phyloP scores from a whole-genome alignment of 2,113 vertebrate species.

The Tachysurus vachellii region DNA sequence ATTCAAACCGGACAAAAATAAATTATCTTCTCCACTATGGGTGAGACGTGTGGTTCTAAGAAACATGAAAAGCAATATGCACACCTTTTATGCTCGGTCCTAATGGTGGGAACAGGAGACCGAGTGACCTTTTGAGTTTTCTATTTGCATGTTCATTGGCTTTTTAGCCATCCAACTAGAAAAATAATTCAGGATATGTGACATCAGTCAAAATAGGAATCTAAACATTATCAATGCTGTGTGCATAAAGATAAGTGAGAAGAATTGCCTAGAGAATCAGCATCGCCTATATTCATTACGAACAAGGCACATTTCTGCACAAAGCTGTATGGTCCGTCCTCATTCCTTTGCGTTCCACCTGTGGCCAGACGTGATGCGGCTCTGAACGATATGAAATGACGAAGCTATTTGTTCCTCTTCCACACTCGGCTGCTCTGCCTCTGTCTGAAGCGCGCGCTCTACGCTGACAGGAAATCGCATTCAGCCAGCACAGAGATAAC shows the following conservation, averaged over 20 bases:
- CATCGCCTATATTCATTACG: conserved; percentile 1
- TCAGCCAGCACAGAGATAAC: conserved; percentile 72
- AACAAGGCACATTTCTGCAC: conserved; percentile 2
- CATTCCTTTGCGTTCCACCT: conserved; percentile 40
- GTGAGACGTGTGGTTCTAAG: conserved; percentile 58
- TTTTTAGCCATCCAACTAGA: conserved; percentile 60
- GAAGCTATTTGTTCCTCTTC: conserved; percentile 48
- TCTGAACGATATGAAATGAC: conserved; percentile 47
- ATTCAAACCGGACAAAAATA: conserved; percentile 51
- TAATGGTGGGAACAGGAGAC: conserved; percentile 74
- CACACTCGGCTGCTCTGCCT: conserved; percentile 46
- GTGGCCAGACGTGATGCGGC: conserved; percentile 33
- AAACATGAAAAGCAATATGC: conserved; percentile 70
- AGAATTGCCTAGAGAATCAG: conserved; percentile 23
- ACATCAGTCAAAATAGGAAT: conserved; percentile 13
- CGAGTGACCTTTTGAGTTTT: conserved; percentile 73
- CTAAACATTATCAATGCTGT: conserved; percentile 24
- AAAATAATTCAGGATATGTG: conserved; percentile 27
- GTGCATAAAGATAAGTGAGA: conserved; percentile 12
- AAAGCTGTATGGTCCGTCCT: conserved; percentile 16
- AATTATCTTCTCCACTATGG: conserved; percentile 48
- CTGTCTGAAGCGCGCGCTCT: conserved; percentile 40
- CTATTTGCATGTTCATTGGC: conserved; percentile 58
- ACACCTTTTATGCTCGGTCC: conserved; percentile 69
- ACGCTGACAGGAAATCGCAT: conserved; percentile 66